Conservation (phyloP, 2,113 vertebrate genomes). For the Antigone vipio region DNA sequence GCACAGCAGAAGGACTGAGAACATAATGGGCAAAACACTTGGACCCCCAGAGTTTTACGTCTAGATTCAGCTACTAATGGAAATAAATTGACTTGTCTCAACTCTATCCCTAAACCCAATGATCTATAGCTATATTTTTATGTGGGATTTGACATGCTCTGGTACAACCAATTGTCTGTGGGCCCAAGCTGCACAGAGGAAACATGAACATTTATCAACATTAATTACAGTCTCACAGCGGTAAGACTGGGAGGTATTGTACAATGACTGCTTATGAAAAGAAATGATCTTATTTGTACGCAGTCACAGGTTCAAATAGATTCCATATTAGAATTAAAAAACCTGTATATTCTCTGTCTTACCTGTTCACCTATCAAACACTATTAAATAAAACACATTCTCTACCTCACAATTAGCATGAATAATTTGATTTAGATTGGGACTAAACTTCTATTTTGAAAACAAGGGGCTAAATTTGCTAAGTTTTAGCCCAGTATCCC, state of each 20-base stretch:
- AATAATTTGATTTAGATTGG: neutral
- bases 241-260: neutral
- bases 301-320: neutral
- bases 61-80: slow-evolving; percentile 26
- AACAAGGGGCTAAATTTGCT: neutral
- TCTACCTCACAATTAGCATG: neutral
- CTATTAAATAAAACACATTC: neutral
- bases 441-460: neutral
- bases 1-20: neutral
- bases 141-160: slow-evolving; percentile 55
- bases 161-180: slow-evolving; percentile 48
- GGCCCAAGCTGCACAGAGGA: slow-evolving; percentile 27
- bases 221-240: slow-evolving; percentile 38
- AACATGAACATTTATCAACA: slow-evolving; percentile 52
- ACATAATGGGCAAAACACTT: neutral
- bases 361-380: neutral
- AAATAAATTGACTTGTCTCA: slow-evolving; percentile 64
- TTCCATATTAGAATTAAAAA: neutral
- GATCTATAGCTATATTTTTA: slow-evolving; percentile 47
- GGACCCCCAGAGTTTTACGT: neutral
- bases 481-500: neutral
- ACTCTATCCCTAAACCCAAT: slow-evolving; percentile 31
- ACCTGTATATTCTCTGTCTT: neutral
- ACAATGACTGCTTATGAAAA: slow-evolving; percentile 25
- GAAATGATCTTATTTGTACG: slow-evolving; percentile 16